Conservation (phyloP, 2,888 invertebrate species). For the Polydrusus tereticollis region DNA sequence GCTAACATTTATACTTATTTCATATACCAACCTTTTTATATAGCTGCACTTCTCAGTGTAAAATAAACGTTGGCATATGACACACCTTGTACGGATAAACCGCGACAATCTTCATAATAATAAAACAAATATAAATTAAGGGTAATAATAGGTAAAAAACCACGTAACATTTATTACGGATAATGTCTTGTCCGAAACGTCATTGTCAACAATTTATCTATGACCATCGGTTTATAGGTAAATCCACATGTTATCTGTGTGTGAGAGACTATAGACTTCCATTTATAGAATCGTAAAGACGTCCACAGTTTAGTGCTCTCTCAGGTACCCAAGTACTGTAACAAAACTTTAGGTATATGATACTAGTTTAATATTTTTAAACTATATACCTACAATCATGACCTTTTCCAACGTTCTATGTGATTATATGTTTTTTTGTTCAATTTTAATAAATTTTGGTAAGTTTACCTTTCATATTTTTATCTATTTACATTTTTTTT, state of each 20-base stretch:
- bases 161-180: background rate
- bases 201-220: background rate
- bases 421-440: background rate
- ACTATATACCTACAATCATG: background rate
- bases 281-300: background rate
- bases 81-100: slow-evolving; percentile 6
- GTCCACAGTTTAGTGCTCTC: background rate
- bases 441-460: background rate
- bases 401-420: background rate
- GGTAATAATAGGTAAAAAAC: background rate
- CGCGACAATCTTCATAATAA: slow-evolving; percentile 3
- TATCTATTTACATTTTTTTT: background rate
- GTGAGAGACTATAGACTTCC: background rate
- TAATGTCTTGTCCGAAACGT: no score
- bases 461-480: background rate
- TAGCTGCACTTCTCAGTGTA: background rate
- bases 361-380: background rate
- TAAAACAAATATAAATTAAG: background rate
- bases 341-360: background rate
- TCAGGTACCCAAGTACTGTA: background rate
- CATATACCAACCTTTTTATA: background rate
- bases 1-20: background rate
- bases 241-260: background rate
- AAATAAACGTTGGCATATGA: background rate
- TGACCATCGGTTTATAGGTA: background rate